Percentiles rank a stretch among this genome's conserved stretches.
Evolutionary conservation across 2,797 vertebrate species (phyloP).

Genomic region (Mus spretus): DNA sequence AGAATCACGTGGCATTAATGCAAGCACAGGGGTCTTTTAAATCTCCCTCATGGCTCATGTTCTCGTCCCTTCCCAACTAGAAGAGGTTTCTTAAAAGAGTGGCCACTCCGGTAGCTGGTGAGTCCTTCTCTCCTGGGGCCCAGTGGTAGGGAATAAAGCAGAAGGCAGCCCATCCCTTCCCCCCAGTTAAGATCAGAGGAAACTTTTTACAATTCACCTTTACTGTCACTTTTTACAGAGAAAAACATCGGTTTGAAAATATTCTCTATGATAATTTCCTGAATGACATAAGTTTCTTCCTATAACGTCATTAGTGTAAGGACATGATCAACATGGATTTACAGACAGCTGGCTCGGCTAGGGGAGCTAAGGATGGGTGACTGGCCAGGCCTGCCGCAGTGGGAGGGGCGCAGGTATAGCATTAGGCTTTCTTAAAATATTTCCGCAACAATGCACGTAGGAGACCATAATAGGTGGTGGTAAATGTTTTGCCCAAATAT

Average conservation of each 20-base stretch:
- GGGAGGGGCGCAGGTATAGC: conserved; percentile 56
- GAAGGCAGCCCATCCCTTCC: conserved; percentile 63
- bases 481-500: conserved; percentile 75
- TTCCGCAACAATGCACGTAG: conserved; percentile 70
- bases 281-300: conserved; percentile 72
- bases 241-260: conserved; percentile 69
- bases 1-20: conserved; percentile 87
- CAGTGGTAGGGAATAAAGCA: conserved; percentile 62
- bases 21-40: conserved; percentile 90
- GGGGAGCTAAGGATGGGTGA: conserved; percentile 49
- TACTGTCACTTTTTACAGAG: conserved; percentile 77
- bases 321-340: conserved; percentile 53
- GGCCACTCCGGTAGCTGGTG: conserved; percentile 63
- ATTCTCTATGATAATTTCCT: conserved; percentile 67
- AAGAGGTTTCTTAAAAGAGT: conserved; percentile 75
- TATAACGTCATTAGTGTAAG: conserved; percentile 37
- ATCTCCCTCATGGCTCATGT: conserved; percentile 86
- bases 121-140: conserved; percentile 80
- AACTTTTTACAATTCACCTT: conserved; percentile 76
- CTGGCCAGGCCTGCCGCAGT: conserved; percentile 9
- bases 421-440: conserved; percentile 20
- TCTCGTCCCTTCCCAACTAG: conserved; percentile 77
- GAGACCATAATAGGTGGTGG: conserved; percentile 73
- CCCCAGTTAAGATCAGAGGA: conserved; percentile 68
- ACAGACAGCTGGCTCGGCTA: conserved; percentile 49